Evolutionary conservation across 2,113 vertebrate species (phyloP), one percentile per base, ranked within the genome.

Genomic region (Tragelaphus buxtoni): DNA sequence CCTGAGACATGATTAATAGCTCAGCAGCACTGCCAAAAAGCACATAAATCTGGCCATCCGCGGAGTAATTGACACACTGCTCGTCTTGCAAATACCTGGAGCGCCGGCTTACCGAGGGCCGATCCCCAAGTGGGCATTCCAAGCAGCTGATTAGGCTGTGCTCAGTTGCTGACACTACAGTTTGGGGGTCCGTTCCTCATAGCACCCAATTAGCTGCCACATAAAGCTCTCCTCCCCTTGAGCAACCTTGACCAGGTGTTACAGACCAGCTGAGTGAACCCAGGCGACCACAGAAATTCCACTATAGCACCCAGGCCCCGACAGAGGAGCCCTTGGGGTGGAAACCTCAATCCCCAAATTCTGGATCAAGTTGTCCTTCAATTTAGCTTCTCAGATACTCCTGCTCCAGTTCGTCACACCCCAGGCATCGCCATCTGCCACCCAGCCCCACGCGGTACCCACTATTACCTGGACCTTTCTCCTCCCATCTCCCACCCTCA

Each of bases 11-110:
- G 98, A 99, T 98, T 98, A 98, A 98, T 98, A 98, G 98, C 97
- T 98, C 93, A 28, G 96, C 92, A 58, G 95, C 13, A 16, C 97
- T 97, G 98, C 98, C 98, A 98, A 98, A 98, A 98, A 98, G 97
- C 98, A 96, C 98, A 98, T 98, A 98, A 99, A 98, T 98, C 98
- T 98, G 97, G 98, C 98, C 97, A 93, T 98, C 96, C 96, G 60
- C 95, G 9, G 53, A 79, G 97, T 98, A 98, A 97, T 98, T 98
- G 98, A 98, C 98, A 98, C 56, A 90, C 95, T 30, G 97, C 98
- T 98, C 93, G 95, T 98, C 98, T 98, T 76, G 1, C 60, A 98
- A 97, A 97, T 97, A 94, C 32, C 90, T 97, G 95, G 93, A 92
- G 95, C 95, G 76, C 92, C 97, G 0, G 11, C 97, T 98, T 98